Evolutionary conservation across 1,140 invertebrate genomes (phyloP).

Genomic region (Bombus polaris): DNA sequence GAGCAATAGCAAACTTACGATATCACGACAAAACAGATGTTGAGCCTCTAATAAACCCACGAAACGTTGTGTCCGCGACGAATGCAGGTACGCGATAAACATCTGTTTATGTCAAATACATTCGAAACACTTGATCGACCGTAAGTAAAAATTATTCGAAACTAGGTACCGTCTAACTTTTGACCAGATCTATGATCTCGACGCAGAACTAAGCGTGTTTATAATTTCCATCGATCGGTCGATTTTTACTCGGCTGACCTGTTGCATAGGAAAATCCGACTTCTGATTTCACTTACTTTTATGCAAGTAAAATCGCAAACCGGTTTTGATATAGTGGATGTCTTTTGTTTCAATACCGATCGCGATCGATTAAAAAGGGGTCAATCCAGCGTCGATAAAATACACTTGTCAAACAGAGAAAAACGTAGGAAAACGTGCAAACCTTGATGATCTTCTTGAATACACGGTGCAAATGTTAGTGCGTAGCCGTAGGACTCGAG

Average conservation of each 20-base stretch:
- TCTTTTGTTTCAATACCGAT: background rate
- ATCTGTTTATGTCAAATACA: background rate
- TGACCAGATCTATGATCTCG: background rate
- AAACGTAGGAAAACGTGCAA: background rate
- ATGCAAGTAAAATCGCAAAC: background rate
- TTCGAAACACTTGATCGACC: background rate
- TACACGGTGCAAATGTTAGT: background rate
- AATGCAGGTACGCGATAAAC: background rate
- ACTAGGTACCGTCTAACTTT: background rate
- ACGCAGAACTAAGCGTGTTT: background rate
- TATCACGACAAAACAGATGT: background rate
- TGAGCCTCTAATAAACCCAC: background rate
- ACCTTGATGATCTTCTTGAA: background rate
- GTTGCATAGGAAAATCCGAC: background rate
- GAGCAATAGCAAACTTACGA: too few relatives aligned
- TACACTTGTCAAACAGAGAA: background rate
- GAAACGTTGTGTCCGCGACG: background rate
- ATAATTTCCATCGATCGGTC: background rate
- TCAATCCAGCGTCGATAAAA: too few relatives aligned
- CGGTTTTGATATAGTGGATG: background rate
- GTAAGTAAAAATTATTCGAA: background rate
- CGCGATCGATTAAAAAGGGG: background rate
- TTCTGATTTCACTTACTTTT: too few relatives aligned
- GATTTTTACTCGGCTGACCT: background rate
- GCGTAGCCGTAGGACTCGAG: too few relatives aligned